A percentile compares a stretch with the other conserved stretches of the same genome.
phyloP scores from a whole-genome alignment of 2,888 invertebrate genomes.

The Eremobia ochroleuca region DNA sequence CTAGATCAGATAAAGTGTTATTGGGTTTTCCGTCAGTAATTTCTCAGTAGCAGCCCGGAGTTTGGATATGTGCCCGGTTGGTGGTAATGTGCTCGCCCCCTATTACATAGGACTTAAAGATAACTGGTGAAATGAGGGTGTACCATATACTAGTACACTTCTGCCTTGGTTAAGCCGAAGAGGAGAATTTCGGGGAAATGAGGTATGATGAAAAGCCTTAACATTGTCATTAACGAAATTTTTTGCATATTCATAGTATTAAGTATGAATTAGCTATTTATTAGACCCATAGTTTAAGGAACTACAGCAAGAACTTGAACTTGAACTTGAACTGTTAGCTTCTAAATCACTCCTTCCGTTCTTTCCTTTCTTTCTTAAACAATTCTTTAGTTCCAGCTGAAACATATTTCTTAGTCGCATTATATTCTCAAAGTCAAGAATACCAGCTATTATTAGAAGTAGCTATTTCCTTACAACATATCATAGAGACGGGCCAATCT shows the following conservation, averaged over 20 bases:
- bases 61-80: background rate
- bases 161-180: background rate
- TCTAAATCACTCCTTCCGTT: background rate
- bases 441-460: conserved; percentile 51
- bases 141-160: background rate
- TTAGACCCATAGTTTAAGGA: background rate
- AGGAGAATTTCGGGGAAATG: background rate
- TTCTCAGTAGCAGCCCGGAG: background rate
- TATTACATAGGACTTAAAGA: background rate
- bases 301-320: background rate
- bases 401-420: conserved; percentile 50
- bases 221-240: background rate
- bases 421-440: conserved; percentile 57
- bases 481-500: conserved; percentile 68
- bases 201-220: background rate
- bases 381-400: conserved; percentile 23
- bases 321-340: too few species aligned
- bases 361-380: background rate
- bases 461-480: conserved; percentile 64
- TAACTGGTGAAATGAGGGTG: background rate
- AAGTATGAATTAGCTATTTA: background rate
- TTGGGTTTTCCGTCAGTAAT: background rate
- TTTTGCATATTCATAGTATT: background rate
- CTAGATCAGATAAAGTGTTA: background rate
- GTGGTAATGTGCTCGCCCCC: background rate